Conservation (phyloP, 1,140 invertebrate genomes). For the Drosophila sucinea region DNA sequence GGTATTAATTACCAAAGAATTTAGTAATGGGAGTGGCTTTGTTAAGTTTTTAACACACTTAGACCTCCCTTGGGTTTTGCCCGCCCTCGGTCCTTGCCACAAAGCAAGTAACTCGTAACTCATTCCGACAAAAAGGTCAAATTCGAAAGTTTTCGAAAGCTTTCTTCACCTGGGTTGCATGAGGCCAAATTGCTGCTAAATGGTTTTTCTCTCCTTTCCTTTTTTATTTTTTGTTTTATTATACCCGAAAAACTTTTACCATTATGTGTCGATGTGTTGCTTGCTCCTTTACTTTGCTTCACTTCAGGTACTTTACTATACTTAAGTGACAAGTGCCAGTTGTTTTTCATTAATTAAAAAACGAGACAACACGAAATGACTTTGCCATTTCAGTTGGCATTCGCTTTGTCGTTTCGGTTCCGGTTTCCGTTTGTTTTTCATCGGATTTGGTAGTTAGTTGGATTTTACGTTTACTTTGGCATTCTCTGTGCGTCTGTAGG, state of each 20-base stretch:
- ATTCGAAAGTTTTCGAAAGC: conserved; percentile 62
- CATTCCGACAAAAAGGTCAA: conserved; percentile 55
- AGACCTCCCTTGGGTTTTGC: background rate
- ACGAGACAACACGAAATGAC: conserved; percentile 15
- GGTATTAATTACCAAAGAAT: conserved; percentile 2
- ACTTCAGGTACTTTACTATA: conserved; percentile 9
- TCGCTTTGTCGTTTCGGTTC: conserved; percentile 11
- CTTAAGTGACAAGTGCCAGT: conserved; percentile 38
- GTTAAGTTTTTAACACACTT: background rate
- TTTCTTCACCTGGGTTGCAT: conserved; percentile 62
- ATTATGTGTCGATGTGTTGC: conserved; percentile 8
- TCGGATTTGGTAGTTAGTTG: conserved; percentile 16
- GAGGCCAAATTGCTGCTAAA: conserved; percentile 46
- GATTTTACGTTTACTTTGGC: conserved; percentile 10
- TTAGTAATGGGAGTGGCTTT: background rate
- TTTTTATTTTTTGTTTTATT: conserved; percentile 1
- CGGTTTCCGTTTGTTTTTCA: conserved; percentile 2
- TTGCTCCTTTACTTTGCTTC: conserved; percentile 7
- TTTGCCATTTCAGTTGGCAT: conserved; percentile 32
- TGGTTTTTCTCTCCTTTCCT: conserved; percentile 14
- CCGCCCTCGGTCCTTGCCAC: background rate
- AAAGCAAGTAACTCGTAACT: conserved; percentile 16
- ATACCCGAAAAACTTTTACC: conserved; percentile 48
- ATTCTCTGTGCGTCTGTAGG: background rate
- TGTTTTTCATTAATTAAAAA: conserved; percentile 69